Evolutionary conservation across 1,140 invertebrate species (phyloP), one percentile per base, ranked within the genome.

Genomic region (Euura saliciscinereae): DNA sequence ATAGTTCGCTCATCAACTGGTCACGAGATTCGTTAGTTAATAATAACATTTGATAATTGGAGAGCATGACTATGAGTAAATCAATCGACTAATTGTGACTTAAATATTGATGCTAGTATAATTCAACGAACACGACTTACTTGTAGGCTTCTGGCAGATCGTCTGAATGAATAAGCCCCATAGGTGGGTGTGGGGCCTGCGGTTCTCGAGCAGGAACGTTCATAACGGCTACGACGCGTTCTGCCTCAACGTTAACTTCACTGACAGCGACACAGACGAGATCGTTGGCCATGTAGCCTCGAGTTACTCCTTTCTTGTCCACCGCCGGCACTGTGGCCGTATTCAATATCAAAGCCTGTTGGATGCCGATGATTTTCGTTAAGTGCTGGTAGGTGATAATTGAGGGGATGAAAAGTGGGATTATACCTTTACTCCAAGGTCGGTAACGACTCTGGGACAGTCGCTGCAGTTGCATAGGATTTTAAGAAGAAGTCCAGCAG

Each of bases 221-320:
- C 92, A 97, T 95, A 80, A 95, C 95, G 83, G 94, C 91, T 75
- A 94, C 91, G 83, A 98, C 91, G 88, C 96, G 96, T 85, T 97
- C 94, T 43, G 92, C 92, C 82, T 97, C 95, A 66, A 93, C 91
- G 80, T 93, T 94, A 73, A 97, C 92, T 90, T 94, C 94, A 78
- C 96, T 89, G 28, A 97, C 94, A 89, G 96, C 95, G 88, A 95
- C 96, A 89, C 94, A 94, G 68, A 96, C 91, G 78, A 92, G 91
- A 87, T 96, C 94, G 90, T 94, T 96, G 88, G 91, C 91, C 86
- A 92, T 91, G 90, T 93, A 95, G 85, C 90, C 91, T 86, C 91
- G 91, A 84, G 90, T 91, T 77, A 93, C 91, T 83, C 93, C 94
- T 87, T 95, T 94, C 89, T 95, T 94, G 89, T 95, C 93, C 83